Evolutionary conservation across 2,888 invertebrate species (phyloP).

Genomic region (Andrena camellia): DNA sequence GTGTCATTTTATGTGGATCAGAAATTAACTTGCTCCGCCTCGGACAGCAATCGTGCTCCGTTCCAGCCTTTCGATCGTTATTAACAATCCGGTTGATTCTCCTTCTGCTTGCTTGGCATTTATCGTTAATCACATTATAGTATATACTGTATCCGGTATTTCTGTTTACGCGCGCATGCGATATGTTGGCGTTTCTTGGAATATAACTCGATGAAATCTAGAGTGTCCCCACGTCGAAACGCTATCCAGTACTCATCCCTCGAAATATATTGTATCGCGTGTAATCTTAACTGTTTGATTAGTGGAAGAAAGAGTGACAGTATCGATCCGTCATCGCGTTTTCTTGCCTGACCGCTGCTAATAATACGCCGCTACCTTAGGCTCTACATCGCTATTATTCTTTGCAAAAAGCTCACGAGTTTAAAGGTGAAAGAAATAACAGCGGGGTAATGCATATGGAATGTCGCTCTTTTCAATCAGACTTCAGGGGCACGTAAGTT

Average conservation of each 20-base stretch:
- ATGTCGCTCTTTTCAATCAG: background rate
- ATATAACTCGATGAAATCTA: background rate
- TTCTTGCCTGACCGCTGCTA: constrained; percentile 29
- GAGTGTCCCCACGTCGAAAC: background rate
- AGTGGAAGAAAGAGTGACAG: constrained; percentile 29
- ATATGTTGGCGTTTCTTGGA: background rate
- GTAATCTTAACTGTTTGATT: constrained; percentile 48
- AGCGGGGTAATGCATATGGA: background rate
- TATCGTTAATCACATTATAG: constrained; percentile 1
- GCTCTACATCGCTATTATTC: background rate
- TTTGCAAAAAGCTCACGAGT: background rate
- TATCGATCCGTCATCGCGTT: constrained; percentile 60
- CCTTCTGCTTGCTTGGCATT: constrained; percentile 3
- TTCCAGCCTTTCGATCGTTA: background rate
- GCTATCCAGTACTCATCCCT: constrained; percentile 17
- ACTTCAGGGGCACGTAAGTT: background rate
- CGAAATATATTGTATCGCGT: constrained; percentile 23
- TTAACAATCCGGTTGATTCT: background rate
- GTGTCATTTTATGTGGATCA: constrained; percentile 10
- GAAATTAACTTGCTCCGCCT: constrained; percentile 9
- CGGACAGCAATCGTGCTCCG: background rate
- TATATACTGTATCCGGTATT: background rate
- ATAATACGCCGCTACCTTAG: constrained; percentile 20
- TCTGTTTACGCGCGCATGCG: background rate
- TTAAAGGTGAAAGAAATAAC: constrained; percentile 6